These are phyloP conservation scores for Nemopilema nomurai DNA, from an alignment of 30 jellyfish, hydroid and myxozoan species.

Conservation along the genomic window DNA sequence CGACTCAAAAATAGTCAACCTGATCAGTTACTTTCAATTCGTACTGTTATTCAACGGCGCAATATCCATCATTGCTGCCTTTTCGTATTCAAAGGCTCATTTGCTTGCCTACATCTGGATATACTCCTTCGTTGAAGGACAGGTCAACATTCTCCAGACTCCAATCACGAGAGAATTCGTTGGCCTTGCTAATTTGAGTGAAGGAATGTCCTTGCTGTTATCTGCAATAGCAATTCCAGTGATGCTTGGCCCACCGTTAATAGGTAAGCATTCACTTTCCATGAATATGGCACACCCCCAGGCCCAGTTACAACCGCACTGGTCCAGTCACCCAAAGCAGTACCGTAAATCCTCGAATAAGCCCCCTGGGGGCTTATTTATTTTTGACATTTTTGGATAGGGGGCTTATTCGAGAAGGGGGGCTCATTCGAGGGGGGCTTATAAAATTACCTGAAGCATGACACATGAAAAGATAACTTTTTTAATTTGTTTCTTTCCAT, in stretches of 20 bases:
- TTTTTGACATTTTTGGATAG: no score
- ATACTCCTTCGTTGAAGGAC: constrained; percentile 14
- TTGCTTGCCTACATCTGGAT: constrained; percentile 13
- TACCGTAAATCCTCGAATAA: no score
- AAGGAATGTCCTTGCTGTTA: constrained; percentile 6
- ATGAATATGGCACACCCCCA: not conserved
- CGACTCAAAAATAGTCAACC: not conserved
- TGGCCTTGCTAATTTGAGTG: not conserved
- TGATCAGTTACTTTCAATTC: not conserved
- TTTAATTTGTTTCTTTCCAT: no score
- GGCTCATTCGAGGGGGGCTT: no score
- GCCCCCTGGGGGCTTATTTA: no score
- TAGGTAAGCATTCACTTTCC: constrained; percentile 2
- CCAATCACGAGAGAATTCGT: constrained; percentile 8
- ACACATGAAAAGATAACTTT: no score
- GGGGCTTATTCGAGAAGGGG: no score
- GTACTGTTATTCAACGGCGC: not conserved
- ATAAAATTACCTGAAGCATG: no score
- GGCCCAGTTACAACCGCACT: no score
- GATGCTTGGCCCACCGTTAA: constrained; percentile 34
- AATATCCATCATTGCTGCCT: constrained; percentile 8
- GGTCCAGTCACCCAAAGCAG: no score
- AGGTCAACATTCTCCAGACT: not conserved
- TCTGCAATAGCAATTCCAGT: constrained; percentile 13
- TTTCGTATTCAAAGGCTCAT: constrained; percentile 15